Evolutionary conservation across 2,888 invertebrate genomes (phyloP).

Genomic region (Ophion slaviceki): DNA sequence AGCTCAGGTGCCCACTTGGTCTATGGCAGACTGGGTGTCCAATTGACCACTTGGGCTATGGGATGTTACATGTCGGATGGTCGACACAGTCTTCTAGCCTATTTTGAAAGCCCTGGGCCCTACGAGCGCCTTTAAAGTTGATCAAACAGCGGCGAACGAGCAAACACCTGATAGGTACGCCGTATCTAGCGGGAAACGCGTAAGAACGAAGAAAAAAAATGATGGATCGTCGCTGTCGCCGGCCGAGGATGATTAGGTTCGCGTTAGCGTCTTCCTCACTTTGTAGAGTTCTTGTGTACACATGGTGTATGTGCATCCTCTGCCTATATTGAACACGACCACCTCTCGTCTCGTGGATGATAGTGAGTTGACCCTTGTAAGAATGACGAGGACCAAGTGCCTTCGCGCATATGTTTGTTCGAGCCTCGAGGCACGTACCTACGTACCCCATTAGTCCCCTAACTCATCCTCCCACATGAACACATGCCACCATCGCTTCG

Average conservation of each 20-base stretch:
- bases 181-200: constrained; percentile 43
- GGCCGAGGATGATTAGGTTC: constrained; percentile 53
- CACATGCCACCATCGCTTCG: background rate
- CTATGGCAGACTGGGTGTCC: no score
- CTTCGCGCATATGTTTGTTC: constrained; percentile 72
- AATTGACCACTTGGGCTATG: no score
- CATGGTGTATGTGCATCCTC: constrained; percentile 22
- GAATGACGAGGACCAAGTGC: background rate
- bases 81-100: no score
- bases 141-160: constrained; percentile 48
- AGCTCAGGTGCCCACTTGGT: no score
- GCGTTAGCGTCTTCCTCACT: constrained; percentile 44
- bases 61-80: no score
- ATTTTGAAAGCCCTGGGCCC: background rate
- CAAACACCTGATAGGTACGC: constrained; percentile 51
- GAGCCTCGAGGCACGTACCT: constrained; percentile 74
- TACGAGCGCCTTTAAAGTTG: background rate
- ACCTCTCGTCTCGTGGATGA: background rate
- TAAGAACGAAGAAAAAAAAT: constrained; percentile 36
- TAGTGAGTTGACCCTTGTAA: constrained; percentile 34
- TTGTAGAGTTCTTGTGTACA: constrained; percentile 18
- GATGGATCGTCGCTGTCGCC: constrained; percentile 58
- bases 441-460: constrained; percentile 39
- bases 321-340: background rate
- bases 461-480: background rate